phyloP scores from a whole-genome alignment of 2,888 invertebrate genomes.

The Neoaliturus tenellus region DNA sequence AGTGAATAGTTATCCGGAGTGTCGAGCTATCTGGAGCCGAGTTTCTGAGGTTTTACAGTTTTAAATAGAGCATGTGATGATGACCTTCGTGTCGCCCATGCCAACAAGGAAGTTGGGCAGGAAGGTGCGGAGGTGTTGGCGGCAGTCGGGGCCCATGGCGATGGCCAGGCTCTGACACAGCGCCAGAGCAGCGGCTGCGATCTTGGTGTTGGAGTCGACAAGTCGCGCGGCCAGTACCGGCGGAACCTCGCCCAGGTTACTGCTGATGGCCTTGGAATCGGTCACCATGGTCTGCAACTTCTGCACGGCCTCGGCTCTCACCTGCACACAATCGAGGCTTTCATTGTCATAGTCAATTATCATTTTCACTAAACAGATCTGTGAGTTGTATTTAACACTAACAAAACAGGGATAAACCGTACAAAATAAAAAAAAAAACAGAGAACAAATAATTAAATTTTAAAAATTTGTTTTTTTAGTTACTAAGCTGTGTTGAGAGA shows the following conservation, averaged over 20 bases:
- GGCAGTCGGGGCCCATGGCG: constrained; percentile 87
- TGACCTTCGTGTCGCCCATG: constrained; percentile 83
- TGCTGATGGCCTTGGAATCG: constrained; percentile 88
- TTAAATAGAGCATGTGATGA: too few species aligned
- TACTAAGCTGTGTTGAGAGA: too few species aligned
- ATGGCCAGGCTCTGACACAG: constrained; percentile 89
- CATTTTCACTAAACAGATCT: too few species aligned
- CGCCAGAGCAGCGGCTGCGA: constrained; percentile 88
- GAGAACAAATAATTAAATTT: too few species aligned
- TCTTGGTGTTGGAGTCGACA: constrained; percentile 93
- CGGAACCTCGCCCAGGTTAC: constrained; percentile 90
- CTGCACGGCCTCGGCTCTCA: constrained; percentile 83
- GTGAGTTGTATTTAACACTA: too few species aligned
- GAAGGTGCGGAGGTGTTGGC: constrained; percentile 85
- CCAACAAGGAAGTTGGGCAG: constrained; percentile 88
- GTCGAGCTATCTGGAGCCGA: too few species aligned
- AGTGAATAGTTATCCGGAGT: too few species aligned
- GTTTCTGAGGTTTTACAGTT: too few species aligned
- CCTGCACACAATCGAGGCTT: constrained; percentile 70
- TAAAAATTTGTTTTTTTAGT: too few species aligned
- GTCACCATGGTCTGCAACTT: constrained; percentile 83
- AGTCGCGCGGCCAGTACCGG: constrained; percentile 86
- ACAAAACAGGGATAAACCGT: too few species aligned
- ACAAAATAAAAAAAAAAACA: too few species aligned
- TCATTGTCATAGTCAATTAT: too few species aligned